Base-by-base conservation (phyloP, 2,113 vertebrate genomes). In the Sakesphorus luctuosus region DNA sequence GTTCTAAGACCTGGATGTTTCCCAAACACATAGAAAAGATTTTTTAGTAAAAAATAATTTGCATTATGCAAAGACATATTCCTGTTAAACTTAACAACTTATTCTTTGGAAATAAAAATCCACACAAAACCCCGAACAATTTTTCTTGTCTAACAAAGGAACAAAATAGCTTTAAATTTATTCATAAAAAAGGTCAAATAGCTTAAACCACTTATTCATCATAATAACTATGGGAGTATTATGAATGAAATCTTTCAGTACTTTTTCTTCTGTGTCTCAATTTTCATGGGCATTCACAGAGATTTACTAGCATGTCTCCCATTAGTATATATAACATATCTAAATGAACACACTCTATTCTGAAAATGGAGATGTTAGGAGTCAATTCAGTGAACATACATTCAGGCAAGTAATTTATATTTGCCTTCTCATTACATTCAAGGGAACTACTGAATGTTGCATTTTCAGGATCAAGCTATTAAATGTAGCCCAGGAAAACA, bases 221-320 rank as follows among this genome's bases (percentile, higher is more conserved):
- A 43, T 59, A 78, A 74, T 46, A 75, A 28, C 44, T 67, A 35
- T 12, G 11, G 23, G 9, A 50, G 13, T 46, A 53, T n/a, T 89
- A 66, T 24, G 55, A 92, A 69, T 43, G 81, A 80, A 77, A 71
- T 3, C 55, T 75, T 84, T 36, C 86, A 83, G 88, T 80, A 77
- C 5, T 7, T 94, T 92, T 89, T 81, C 43, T 87, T 62, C 10
- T 4, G 20, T 49, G 33, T 26, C 23, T 87, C 53, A 58, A 5
- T 89, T 89, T 94, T 93, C 46, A 71, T 78, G 13, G 13, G 20
- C 31, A 74, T 91, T 84, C 61, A 72, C 13, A 67, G 33, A 89
- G 73, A 67, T 80, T 93, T 94, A 87, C 20, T 56, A 19, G 3
- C 26, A 33, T 52, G 43, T 63, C 9, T 89, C 10, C 55, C 38